Conservation (phyloP, 2,888 invertebrate genomes). For the Drosophila emarginata region DNA sequence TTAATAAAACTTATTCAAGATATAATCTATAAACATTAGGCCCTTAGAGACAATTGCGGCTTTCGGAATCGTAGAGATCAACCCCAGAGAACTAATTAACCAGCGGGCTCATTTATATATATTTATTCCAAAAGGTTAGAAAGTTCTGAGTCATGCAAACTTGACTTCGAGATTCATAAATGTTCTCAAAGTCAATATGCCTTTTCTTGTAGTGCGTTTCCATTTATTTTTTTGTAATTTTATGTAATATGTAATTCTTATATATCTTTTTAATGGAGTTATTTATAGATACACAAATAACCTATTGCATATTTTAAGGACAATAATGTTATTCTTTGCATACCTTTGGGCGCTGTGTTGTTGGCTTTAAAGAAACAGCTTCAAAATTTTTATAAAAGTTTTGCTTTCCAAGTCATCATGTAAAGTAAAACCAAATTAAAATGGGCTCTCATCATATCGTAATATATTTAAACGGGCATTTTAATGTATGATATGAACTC, state of each 20-base stretch:
- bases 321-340: background rate
- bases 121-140: too few species aligned
- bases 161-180: background rate
- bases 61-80: background rate
- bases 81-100: too few species aligned
- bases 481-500: too few species aligned
- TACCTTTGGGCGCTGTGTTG: slow-evolving; percentile 28
- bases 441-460: too few species aligned
- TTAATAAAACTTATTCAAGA: background rate
- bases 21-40: background rate
- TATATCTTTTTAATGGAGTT: too few species aligned
- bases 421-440: too few species aligned
- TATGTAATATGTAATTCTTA: too few species aligned
- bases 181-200: background rate
- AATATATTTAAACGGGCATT: too few species aligned
- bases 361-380: background rate
- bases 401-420: background rate
- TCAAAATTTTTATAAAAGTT: background rate
- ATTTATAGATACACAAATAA: background rate
- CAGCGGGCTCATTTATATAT: too few species aligned
- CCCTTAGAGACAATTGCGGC: background rate
- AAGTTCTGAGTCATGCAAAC: too few species aligned
- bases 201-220: background rate
- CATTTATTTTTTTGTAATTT: too few species aligned
- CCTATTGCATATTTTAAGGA: slow-evolving; percentile 41